Base-by-base conservation (phyloP, 1,140 invertebrate genomes). In the Saccostrea cuccullata region DNA sequence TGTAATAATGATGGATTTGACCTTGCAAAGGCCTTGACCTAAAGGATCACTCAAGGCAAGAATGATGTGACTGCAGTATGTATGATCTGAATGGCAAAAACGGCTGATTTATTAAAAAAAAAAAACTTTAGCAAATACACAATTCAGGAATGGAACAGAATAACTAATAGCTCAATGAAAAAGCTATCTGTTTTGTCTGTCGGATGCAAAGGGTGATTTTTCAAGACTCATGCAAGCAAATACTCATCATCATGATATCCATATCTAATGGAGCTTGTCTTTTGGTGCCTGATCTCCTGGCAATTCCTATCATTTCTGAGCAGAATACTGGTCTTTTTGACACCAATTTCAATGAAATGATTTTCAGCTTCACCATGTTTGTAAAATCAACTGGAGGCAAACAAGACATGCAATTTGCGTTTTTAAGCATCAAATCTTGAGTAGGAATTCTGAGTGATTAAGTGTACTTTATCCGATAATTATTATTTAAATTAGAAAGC, bases 161-260 rank as follows among this genome's bases (percentile, higher is more conserved):
- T 77, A 77, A 77, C 26, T 77, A 77, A 77, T 77, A 77, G 70
- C 70, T 77, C 70, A 30, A 77, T 36, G 26, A 77, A 77, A 77
- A 77, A 77, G 70, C 70, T 77, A 77, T 77, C 70, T 30, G 70
- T 77, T 77, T 77, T 77, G 70, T 77, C 70, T 77, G 70, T 26
- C 30, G 70, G 26, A 77, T 77, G 70, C 26, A 77, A 77, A 77
- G 70, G 70, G 70, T 77, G 70, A 77, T 77, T 77, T 77, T 77
- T 77, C 70, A 30, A 77, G 70, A 12, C 30, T 36, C 70, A 77
- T 77, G 70, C 70, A 36, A 36, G 70, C 70, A 77, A 77, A 77
- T 77, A 77, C 70, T 77, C 70, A 77, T 77, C 30, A 77, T 77
- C 70, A 77, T 77, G 70, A 77, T 77, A 77, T 77, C 70, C 70